Conservation (phyloP, 2,113 vertebrate genomes). For the Australoheros scitulus region DNA sequence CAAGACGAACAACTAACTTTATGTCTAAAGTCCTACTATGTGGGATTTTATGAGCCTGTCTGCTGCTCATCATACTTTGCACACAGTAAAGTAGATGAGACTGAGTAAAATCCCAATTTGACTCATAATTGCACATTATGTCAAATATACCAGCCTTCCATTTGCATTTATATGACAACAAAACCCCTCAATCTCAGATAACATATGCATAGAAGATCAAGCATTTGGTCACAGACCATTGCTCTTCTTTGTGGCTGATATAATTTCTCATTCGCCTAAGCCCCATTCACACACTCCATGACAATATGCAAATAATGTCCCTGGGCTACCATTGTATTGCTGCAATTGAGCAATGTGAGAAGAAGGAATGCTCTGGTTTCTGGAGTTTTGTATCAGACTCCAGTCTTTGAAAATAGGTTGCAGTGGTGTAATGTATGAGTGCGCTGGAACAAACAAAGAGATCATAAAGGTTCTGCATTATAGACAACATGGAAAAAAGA, state of each 20-base stretch:
- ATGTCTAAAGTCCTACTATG: not conserved
- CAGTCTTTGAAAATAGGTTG: constrained; percentile 50
- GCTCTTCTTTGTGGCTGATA: constrained; percentile 66
- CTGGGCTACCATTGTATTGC: constrained; percentile 58
- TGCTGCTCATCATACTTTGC: constrained; percentile 44
- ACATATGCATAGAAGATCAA: constrained; percentile 64
- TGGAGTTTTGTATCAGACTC: constrained; percentile 51
- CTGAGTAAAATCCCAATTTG: constrained; percentile 33
- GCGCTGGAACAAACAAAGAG: constrained; percentile 35
- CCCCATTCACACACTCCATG: constrained; percentile 60
- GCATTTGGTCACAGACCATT: constrained; percentile 72
- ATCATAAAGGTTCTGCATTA: constrained; percentile 10
- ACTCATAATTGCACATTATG: constrained; percentile 65
- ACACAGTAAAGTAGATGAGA: constrained; percentile 48
- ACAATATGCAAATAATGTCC: constrained; percentile 73
- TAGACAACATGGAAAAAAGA: constrained; percentile 45
- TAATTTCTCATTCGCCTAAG: constrained; percentile 69
- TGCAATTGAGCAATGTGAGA: constrained; percentile 49
- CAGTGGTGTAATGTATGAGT: not conserved
- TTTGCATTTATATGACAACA: constrained; percentile 73
- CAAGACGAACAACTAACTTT: not conserved
- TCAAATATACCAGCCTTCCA: constrained; percentile 44
- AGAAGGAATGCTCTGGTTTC: constrained; percentile 36
- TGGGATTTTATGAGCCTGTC: constrained; percentile 21
- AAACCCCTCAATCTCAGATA: constrained; percentile 60